These are phyloP conservation scores for Diprion similis DNA, from an alignment of 1,140 invertebrate genomes.

Conservation along the genomic window DNA sequence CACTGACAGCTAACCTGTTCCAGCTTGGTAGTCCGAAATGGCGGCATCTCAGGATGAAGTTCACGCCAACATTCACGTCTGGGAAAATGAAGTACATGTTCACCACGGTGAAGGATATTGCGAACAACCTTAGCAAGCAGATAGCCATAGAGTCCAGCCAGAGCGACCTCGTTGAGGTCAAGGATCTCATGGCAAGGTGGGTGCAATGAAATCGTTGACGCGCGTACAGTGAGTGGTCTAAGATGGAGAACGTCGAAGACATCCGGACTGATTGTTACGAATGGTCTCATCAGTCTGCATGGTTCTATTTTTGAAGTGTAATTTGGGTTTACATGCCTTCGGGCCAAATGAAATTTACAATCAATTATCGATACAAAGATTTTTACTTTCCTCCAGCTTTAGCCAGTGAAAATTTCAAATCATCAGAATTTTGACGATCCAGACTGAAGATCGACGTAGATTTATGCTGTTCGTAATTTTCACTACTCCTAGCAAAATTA, in stretches of 20 bases:
- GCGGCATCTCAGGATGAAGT: conserved; percentile 59
- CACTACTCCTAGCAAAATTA: no score
- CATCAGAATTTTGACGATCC: neutral
- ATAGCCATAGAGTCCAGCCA: conserved; percentile 31
- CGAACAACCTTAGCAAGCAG: conserved; percentile 46
- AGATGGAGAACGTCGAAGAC: no score
- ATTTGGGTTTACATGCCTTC: no score
- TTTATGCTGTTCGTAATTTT: no score
- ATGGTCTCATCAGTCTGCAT: no score
- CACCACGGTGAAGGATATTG: conserved; percentile 52
- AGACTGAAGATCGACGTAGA: neutral
- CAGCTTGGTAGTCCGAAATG: conserved; percentile 56
- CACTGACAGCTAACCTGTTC: conserved; percentile 64
- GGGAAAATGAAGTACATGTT: conserved; percentile 67
- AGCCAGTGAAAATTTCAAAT: neutral
- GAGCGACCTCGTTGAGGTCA: conserved; percentile 41
- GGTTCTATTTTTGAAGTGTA: no score
- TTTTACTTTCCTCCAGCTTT: no score
- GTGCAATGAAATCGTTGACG: neutral
- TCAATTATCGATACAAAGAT: no score
- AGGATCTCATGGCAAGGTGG: conserved; percentile 60
- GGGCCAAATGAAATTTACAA: neutral
- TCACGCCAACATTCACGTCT: conserved; percentile 66
- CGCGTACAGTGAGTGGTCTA: no score
- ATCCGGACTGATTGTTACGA: no score